Base-by-base conservation (phyloP, 1,140 invertebrate genomes). In the Uloborus diversus region DNA sequence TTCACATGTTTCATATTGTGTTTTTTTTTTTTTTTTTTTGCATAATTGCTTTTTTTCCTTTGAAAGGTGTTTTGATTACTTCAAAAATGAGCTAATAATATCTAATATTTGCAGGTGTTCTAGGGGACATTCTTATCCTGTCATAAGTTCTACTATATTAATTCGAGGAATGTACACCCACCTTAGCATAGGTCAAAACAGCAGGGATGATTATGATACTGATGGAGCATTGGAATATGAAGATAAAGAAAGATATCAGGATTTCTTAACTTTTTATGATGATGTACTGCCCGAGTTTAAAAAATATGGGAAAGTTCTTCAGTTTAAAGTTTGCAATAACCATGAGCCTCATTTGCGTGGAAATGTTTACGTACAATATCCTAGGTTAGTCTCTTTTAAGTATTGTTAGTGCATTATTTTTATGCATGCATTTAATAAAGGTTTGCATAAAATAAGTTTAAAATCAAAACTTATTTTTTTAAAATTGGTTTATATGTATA, bases 281-380 rank as follows among this genome's bases (percentile, higher is more conserved):
- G 96, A 97, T 88, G 92, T 95, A 30, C 85, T 95, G 25, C 91
- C 91, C 3, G 96, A 97, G 87, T 90, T 97, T 83, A 90, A 94
- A 85, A 91, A 90, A 81, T 92, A 91, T 86, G 96, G 96, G 20
- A 88, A 89, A 83, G 90, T 97, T 59, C 80, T 88, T n/a, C 93
- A 95, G 83, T 91, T 97, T 83, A 92, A 93, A 86, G 92, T 95
- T 14, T 96, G 95, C 85, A 92, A 92, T 84, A 98, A 98, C 85
- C 91, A 89, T 76, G 93, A 96, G 84, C 88, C 91, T 66, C 95
- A 98, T 88, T 88, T 98, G 0, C 88, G 94, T 68, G 96, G 96
- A 0, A 96, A 98, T 88, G 92, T 96, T 56, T 98, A 96, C 85
- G 89, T 97, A 51, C 93, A 96, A 85, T 98, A 92, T 88, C 85